These are phyloP conservation scores for Orthochromis indermauri DNA, from an alignment of 2,113 vertebrate genomes.

Conservation along the genomic window DNA sequence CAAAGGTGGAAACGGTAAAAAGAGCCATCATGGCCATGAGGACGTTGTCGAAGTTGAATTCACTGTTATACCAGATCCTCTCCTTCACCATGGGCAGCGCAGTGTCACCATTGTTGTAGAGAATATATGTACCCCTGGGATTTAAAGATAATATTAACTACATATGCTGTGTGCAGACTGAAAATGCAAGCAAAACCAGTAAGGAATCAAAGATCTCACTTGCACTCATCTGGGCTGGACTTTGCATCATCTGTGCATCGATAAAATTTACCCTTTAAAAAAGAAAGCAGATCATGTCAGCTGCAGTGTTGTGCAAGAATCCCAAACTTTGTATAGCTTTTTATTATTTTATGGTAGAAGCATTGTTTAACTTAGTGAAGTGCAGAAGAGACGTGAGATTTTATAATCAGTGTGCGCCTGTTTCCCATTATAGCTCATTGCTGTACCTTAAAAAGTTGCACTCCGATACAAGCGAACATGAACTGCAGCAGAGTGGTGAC, in stretches of 20 bases:
- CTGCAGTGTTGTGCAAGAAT: too few species aligned
- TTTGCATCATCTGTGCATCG: slow-evolving; percentile 95
- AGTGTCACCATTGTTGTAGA: slow-evolving; percentile 91
- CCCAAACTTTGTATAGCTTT: not conserved
- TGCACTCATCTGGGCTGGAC: slow-evolving; percentile 88
- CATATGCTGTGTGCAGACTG: not conserved
- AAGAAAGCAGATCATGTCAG: not conserved
- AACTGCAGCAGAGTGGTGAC: slow-evolving; percentile 97
- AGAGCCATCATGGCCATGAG: slow-evolving; percentile 98
- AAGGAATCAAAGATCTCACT: slow-evolving; percentile 63
- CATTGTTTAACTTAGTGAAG: not conserved
- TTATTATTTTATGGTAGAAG: not conserved
- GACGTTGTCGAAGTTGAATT: slow-evolving; percentile 98
- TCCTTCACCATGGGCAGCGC: slow-evolving; percentile 84
- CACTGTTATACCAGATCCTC: slow-evolving; percentile 91
- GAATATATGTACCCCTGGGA: slow-evolving; percentile 84
- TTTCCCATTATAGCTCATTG: not conserved
- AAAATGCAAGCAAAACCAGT: not conserved
- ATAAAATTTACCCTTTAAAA: slow-evolving; percentile 86
- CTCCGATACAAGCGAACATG: slow-evolving; percentile 97
- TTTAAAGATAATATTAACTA: not conserved
- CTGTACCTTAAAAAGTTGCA: slow-evolving; percentile 93
- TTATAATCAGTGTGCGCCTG: not conserved
- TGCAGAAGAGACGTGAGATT: not conserved
- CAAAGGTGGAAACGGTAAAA: slow-evolving; percentile 97